phyloP scores from a whole-genome alignment of 37 sponge, comb jelly and placozoan genomes.

The Geodia barretti region DNA sequence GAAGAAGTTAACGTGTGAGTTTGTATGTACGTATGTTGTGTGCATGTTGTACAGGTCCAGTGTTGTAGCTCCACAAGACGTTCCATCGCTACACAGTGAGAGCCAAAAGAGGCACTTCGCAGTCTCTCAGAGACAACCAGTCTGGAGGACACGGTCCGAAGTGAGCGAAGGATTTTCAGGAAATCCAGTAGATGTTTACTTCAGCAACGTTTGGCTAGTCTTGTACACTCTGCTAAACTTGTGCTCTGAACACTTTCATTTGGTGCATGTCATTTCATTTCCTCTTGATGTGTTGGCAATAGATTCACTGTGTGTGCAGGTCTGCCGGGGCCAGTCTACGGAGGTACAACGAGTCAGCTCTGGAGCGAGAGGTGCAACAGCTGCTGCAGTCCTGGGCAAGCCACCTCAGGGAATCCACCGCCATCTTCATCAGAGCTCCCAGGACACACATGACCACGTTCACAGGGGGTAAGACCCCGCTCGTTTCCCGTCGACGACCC shows the following conservation, averaged over 20 bases:
- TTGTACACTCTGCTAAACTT: no score
- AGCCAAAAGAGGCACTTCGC: constrained; percentile 93
- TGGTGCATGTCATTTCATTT: neutral
- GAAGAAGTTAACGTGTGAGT: neutral
- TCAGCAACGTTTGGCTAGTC: no score
- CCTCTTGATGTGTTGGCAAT: no score
- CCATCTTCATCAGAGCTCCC: constrained; percentile 77
- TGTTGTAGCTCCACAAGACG: constrained; percentile 86
- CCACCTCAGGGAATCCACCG: constrained; percentile 37
- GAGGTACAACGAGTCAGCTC: constrained; percentile 78
- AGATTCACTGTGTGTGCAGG: constrained; percentile 14
- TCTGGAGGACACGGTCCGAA: constrained; percentile 80
- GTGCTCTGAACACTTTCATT: no score
- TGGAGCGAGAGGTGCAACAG: constrained; percentile 69
- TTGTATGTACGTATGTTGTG: no score
- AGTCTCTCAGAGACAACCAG: constrained; percentile 80
- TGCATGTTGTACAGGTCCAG: constrained; percentile 25
- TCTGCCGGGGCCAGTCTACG: constrained; percentile 80
- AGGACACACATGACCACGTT: constrained; percentile 32
- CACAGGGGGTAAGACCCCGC: constrained; percentile 25
- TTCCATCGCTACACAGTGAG: constrained; percentile 97
- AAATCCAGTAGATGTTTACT: no score
- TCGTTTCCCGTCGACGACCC: constrained; percentile 44
- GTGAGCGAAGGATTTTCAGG: constrained; percentile 23
- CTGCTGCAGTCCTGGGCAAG: constrained; percentile 68